A percentile compares a stretch with the other conserved stretches of the same genome.
These are phyloP conservation scores for Arothron firmamentum DNA, from an alignment of 2,113 vertebrate species.

Conservation along the genomic window DNA sequence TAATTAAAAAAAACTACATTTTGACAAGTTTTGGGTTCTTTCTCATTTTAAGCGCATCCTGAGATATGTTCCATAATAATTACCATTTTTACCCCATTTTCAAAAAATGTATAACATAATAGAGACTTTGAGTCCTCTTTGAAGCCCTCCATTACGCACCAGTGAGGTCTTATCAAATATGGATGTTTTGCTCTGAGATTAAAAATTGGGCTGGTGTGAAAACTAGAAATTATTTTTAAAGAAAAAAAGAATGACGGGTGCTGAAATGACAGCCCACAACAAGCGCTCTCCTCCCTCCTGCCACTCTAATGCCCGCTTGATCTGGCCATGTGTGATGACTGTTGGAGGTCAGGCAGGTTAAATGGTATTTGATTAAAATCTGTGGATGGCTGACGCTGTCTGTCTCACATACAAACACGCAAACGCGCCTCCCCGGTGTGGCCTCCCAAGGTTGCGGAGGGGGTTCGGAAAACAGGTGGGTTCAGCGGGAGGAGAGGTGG, in stretches of 20 bases:
- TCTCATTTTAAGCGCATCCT: too few relatives aligned
- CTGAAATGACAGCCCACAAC: constrained; percentile 48
- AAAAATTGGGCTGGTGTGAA: constrained; percentile 46
- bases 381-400: constrained; percentile 72
- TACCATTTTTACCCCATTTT: too few relatives aligned
- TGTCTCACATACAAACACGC: constrained; percentile 52
- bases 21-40: too few relatives aligned
- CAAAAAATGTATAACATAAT: too few relatives aligned
- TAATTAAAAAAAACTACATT: too few relatives aligned
- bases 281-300: constrained; percentile 1
- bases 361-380: constrained; percentile 84
- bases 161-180: constrained; percentile 38
- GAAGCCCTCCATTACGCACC: neutral
- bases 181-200: constrained; percentile 44
- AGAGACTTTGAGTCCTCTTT: constrained; percentile 9
- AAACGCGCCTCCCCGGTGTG: constrained; percentile 20
- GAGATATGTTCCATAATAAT: too few relatives aligned
- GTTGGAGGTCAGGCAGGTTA: constrained; percentile 76
- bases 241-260: constrained; percentile 25
- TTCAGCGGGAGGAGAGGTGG: constrained; percentile 30
- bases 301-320: constrained; percentile 63
- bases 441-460: constrained; percentile 1
- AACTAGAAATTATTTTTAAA: constrained; percentile 48
- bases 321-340: constrained; percentile 73
- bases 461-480: constrained; percentile 18